These are phyloP conservation scores for Lophura nycthemera DNA, from an alignment of 2,113 vertebrate species.

Conservation along the genomic window DNA sequence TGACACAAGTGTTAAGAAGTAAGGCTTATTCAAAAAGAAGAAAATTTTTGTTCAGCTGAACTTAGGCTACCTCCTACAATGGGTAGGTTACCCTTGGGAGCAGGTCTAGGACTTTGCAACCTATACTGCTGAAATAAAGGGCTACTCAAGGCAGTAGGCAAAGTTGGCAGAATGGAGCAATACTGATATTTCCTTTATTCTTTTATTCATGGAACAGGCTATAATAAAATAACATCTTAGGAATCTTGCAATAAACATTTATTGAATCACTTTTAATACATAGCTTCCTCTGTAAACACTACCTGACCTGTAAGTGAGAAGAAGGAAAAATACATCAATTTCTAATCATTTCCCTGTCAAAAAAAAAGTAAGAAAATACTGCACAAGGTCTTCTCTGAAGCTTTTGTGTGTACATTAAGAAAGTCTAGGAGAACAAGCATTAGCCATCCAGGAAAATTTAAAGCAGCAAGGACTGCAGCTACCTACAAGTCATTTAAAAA, in stretches of 20 bases:
- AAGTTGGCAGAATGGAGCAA: background rate
- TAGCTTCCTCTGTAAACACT: background rate
- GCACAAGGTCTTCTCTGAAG: background rate
- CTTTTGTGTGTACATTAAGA: background rate
- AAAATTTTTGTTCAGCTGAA: background rate
- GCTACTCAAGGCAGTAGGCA: background rate
- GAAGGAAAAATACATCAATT: background rate
- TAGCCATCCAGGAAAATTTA: background rate
- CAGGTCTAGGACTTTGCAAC: background rate
- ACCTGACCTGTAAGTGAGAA: background rate
- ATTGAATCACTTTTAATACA: background rate
- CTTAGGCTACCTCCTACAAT: background rate
- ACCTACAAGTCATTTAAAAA: background rate
- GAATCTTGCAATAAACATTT: background rate
- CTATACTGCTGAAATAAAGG: background rate
- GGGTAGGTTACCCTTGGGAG: background rate
- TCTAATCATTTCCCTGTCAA: background rate
- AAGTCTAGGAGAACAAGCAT: background rate
- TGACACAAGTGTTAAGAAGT: background rate
- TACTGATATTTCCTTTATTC: background rate
- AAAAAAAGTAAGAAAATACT: background rate
- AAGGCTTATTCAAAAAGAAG: background rate
- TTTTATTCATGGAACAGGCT: background rate
- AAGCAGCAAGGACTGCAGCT: background rate
- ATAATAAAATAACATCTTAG: background rate